Base-by-base conservation (phyloP, 2,888 invertebrate genomes). In the Drosophila cognata region DNA sequence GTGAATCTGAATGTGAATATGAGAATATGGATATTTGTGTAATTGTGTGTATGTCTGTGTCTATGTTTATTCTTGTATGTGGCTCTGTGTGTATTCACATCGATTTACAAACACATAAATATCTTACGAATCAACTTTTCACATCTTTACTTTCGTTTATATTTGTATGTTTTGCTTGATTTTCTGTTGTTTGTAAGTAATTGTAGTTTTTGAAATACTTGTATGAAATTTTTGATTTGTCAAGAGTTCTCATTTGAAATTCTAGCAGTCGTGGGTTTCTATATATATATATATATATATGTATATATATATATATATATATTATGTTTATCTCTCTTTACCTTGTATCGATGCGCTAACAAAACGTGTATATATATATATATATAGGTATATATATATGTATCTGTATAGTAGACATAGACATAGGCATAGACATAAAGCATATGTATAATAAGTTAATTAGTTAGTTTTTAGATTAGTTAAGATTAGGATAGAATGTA, bases 161-260 rank as follows among this genome's bases (percentile, higher is more conserved):
- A 48, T 50, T 72, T 21, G 46, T 48, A 28, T 56, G 16, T 41
- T 31, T 65, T 61, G 52, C 53, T 62, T 60, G 29, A 10, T 64
- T 67, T 67, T 73, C 52, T 29, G 56, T 73, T 63, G 59, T 69
- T 73, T 76, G 51, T 55, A 66, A 60, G 59, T 76, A 72, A 62
- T 69, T 69, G 68, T 68, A 73, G 71, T 71, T 68, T 79, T 71
- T 74, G 85, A 85, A 88, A 86, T 85, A 86, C 86, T 90, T 90
- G 79, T 88, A 90, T 90, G 86, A 86, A 90, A 86, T 38, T 56
- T 89, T 90, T 89, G 90, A 89, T 89, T 89, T 89, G 89, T 89
- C 89, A 90, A 90, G 82, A 89, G 89, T 87, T 91, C 77, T 89
- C 79, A 76, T 79, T 77, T 88, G 90, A 91, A 90, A 91, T 90